Evolutionary conservation across 2,113 vertebrate genomes (phyloP), one percentile per base, ranked within the genome.

Genomic region (Rhinoptilus africanus): DNA sequence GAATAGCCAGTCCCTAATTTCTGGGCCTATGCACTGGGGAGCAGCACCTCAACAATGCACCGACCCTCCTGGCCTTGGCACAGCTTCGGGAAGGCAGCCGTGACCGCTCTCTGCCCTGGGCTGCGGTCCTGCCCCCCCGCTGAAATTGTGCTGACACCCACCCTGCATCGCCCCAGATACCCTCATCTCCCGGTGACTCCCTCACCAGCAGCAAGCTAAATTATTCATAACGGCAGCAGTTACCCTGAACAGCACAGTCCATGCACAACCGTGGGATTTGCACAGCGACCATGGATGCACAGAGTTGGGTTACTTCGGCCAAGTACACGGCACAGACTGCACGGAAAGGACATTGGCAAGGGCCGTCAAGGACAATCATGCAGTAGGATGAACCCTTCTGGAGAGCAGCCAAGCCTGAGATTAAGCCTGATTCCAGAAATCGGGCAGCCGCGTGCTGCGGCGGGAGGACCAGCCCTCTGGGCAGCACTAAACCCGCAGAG

Each of bases 71-170:
- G 51, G 51, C 51, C 78, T 26, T 18, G 2, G 0, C 39, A 9
- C 34, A 7, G 19, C 62, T 39, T 0, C 0, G 8, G 63, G 9
- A 32, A 21, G 0, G 0, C 12, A 1, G 34, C 27, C 23, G 45
- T 0, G 4, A 27, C 39, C 0, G 0, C 0, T 3, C 78, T 6
- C 60, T 54, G 41, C 50, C 53, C 20, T 0, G 14, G 30, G 41
- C 76, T 74, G 41, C 0, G 2, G 3, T 69, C 39, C 73, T 78
- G 85, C 24, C 50, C 50, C 34, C 22, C 5, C 0, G 2, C 54
- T 6, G 16, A 26, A 54, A 59, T 6, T 2, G 2, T 14, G 12
- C 67, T 54, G 59, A 17, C 21, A 35, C 8, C n/a, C 59, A 21
- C 66, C 41, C 1, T 1, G 1, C 12, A 2, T 2, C 10, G 14